Percentiles rank a stretch among this genome's conserved stretches.
These are phyloP conservation scores for Nephotettix cincticeps DNA, from an alignment of 1,140 invertebrate genomes.

Conservation along the genomic window DNA sequence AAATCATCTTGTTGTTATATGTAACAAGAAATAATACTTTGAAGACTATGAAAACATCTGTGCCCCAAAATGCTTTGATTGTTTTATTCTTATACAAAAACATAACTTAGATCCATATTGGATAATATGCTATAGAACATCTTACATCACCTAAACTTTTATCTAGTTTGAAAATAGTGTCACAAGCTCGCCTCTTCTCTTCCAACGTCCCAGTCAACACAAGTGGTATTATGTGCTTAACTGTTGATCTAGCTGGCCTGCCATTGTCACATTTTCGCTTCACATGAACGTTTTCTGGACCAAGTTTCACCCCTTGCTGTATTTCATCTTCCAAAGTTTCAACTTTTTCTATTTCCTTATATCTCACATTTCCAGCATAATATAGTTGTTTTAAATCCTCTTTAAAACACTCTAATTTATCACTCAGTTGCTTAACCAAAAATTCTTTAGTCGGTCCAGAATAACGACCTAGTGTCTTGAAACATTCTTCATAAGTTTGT, in stretches of 20 bases:
- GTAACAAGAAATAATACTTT: too few species aligned
- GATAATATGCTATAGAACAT: too few species aligned
- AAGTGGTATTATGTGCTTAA: background rate
- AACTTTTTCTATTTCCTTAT: background rate
- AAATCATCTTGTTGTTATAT: too few species aligned
- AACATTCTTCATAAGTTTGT: background rate
- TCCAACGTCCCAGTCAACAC: background rate
- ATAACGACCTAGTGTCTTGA: background rate
- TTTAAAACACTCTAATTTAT: slow-evolving; percentile 6
- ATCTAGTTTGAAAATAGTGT: background rate
- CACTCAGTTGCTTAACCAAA: background rate
- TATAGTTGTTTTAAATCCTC: background rate
- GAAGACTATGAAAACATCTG: too few species aligned
- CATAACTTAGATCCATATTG: too few species aligned
- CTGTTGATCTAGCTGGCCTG: background rate
- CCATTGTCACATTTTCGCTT: background rate
- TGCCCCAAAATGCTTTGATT: too few species aligned
- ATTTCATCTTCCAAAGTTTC: too few species aligned
- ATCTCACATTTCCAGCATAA: background rate
- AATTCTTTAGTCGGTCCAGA: background rate
- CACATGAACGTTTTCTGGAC: background rate
- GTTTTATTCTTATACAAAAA: too few species aligned
- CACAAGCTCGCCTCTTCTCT: background rate
- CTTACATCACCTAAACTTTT: too few species aligned
- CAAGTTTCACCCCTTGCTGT: background rate